These are phyloP conservation scores for Podarcis siculus DNA, from an alignment of 2,797 vertebrate species.

Conservation along the genomic window DNA sequence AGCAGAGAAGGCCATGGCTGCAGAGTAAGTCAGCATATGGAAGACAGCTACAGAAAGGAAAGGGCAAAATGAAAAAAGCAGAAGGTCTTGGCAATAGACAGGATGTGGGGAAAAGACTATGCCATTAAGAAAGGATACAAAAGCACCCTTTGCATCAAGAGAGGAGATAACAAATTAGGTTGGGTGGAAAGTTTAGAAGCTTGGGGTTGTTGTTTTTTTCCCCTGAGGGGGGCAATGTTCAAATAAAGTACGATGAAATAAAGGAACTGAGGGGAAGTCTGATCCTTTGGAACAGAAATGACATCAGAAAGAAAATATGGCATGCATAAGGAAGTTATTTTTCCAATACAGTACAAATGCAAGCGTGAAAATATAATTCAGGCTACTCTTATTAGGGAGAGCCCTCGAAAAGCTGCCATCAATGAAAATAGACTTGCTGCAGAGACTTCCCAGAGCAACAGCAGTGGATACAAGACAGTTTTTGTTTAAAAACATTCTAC, in stretches of 20 bases:
- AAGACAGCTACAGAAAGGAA: background rate
- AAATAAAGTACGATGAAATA: background rate
- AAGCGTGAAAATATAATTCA: background rate
- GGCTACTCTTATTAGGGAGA: background rate
- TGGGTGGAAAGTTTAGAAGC: background rate
- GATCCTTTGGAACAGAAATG: background rate
- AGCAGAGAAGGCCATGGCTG: background rate
- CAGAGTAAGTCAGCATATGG: background rate
- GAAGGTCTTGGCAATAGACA: background rate
- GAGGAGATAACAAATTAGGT: background rate
- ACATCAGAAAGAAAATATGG: background rate
- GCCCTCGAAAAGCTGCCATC: background rate
- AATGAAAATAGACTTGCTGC: background rate
- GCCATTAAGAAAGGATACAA: background rate
- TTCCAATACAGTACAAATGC: background rate
- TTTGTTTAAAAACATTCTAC: background rate
- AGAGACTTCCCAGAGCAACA: no score
- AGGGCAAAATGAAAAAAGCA: background rate
- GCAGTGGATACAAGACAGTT: background rate
- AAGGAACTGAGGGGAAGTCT: background rate
- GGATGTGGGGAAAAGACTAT: background rate
- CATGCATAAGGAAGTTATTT: background rate
- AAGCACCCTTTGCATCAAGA: background rate
- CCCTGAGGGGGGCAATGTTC: background rate
- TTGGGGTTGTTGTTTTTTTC: background rate